Evolutionary conservation across 2,797 vertebrate species (phyloP).

Genomic region (Rhinichthys osculus): DNA sequence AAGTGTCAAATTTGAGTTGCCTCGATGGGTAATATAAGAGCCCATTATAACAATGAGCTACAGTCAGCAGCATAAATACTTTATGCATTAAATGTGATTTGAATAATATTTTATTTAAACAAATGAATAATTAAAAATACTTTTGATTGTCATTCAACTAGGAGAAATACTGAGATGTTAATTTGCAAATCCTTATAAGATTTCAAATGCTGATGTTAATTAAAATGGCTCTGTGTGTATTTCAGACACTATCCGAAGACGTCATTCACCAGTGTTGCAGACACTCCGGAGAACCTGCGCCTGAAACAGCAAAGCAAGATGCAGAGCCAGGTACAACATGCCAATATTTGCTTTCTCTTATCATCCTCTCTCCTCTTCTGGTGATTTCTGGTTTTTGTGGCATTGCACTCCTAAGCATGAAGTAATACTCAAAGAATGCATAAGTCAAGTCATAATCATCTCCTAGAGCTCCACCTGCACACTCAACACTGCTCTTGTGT

Average conservation of each 20-base stretch:
- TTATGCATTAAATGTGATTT: neutral
- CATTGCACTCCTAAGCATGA: neutral
- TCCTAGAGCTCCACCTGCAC: conserved; percentile 7
- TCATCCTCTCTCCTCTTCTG: neutral
- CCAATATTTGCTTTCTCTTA: neutral
- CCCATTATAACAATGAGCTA: neutral
- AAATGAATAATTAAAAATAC: neutral
- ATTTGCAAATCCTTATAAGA: neutral
- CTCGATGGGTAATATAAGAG: neutral
- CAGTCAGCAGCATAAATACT: neutral
- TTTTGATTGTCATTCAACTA: neutral
- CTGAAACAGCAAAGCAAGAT: conserved; percentile 96
- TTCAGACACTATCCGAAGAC: conserved; percentile 97
- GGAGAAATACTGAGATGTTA: neutral
- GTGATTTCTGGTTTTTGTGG: neutral
- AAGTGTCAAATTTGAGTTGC: neutral
- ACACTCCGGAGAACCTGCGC: conserved; percentile 96
- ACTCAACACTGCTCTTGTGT: neutral
- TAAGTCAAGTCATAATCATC: neutral
- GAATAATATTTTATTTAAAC: neutral
- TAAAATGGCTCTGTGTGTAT: conserved; percentile 57
- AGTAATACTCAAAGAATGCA: neutral
- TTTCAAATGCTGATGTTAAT: neutral
- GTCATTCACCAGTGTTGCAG: conserved; percentile 93
- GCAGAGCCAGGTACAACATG: conserved; percentile 89